A percentile compares a stretch with the other conserved stretches of the same genome.
Evolutionary conservation across 1,140 invertebrate genomes (phyloP).

Genomic region (Caerostris extrusa): DNA sequence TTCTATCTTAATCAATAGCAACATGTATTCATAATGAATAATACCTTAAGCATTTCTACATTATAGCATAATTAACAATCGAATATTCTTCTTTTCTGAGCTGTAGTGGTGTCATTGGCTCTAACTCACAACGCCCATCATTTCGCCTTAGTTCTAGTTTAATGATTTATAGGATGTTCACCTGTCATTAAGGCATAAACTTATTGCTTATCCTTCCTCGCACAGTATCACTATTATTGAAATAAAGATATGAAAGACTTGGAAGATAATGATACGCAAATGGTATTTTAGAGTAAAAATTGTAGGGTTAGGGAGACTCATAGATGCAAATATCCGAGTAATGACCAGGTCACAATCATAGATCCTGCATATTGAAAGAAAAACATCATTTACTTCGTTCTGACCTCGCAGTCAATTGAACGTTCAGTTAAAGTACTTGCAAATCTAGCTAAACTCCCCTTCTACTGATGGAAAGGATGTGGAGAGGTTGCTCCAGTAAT

Average conservation of each 20-base stretch:
- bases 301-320: neutral
- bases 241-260: neutral
- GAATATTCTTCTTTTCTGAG: neutral
- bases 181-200: neutral
- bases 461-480: neutral
- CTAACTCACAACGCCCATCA: neutral
- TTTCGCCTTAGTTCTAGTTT: neutral
- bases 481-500: neutral
- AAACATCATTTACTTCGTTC: neutral
- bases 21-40: neutral
- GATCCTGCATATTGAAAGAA: neutral
- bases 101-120: neutral
- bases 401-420: conserved; percentile 1
- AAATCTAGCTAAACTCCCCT: neutral
- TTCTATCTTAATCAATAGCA: no score
- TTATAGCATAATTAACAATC: neutral
- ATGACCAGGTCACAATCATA: neutral
- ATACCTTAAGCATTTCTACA: neutral
- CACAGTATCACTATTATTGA: neutral
- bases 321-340: neutral
- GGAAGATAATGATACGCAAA: neutral
- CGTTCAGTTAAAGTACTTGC: neutral
- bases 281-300: neutral
- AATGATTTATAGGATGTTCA: neutral
- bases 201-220: neutral